Evolutionary conservation across 2,888 invertebrate genomes (phyloP).

Genomic region (Pachydiplax longipennis): DNA sequence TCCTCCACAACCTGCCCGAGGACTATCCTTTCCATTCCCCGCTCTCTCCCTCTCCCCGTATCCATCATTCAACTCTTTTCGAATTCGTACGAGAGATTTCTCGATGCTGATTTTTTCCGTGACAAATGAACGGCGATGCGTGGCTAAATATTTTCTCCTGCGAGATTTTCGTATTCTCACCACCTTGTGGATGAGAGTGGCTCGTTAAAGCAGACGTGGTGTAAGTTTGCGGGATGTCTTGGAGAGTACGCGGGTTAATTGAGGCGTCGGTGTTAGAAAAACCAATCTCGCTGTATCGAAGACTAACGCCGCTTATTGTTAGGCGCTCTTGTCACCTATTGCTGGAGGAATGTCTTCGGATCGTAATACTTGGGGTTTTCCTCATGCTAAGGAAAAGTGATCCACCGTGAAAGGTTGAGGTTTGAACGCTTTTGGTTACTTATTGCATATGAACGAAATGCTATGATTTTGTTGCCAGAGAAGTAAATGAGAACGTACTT

Average conservation of each 20-base stretch:
- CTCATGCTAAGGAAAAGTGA: neutral
- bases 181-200: neutral
- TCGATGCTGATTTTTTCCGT: neutral
- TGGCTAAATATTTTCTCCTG: neutral
- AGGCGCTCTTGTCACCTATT: neutral
- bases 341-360: neutral
- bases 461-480: too few species aligned
- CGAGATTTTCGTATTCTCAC: neutral
- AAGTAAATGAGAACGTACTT: too few species aligned
- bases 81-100: neutral
- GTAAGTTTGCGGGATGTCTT: neutral
- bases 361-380: neutral
- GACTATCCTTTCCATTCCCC: neutral
- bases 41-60: neutral
- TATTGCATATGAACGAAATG: too few species aligned
- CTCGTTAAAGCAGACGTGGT: neutral
- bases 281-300: neutral
- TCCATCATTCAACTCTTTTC: constrained; percentile 12
- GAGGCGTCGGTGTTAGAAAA: neutral
- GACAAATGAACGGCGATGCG: neutral
- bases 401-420: too few species aligned
- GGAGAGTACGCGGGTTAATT: neutral
- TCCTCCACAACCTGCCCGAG: neutral
- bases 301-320: neutral
- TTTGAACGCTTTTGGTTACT: too few species aligned